These are phyloP conservation scores for Caenorhabditis panamensis DNA, from an alignment of 2,888 invertebrate genomes.

Conservation along the genomic window DNA sequence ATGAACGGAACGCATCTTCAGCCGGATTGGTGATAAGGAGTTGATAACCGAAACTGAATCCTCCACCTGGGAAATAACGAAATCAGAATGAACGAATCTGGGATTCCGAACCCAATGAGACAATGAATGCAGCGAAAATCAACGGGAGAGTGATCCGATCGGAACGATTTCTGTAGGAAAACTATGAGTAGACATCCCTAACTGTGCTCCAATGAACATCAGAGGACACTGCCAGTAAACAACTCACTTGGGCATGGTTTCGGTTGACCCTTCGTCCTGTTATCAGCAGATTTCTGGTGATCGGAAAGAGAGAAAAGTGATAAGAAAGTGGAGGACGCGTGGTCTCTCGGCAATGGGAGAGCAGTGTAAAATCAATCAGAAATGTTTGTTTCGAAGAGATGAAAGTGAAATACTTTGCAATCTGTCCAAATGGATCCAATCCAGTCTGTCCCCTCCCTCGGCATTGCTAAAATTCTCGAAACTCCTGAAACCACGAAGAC, in stretches of 20 bases:
- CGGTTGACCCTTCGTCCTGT: not conserved
- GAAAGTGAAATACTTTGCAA: not conserved
- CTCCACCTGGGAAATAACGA: slow-evolving; percentile 44
- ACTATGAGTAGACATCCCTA: too few species aligned
- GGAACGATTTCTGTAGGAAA: slow-evolving; percentile 2
- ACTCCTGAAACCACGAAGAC: not conserved
- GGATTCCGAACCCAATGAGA: slow-evolving; percentile 11
- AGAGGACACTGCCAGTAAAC: too few species aligned
- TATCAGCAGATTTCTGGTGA: not conserved
- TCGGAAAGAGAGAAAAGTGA: not conserved
- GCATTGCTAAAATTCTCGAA: not conserved
- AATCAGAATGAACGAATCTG: not conserved
- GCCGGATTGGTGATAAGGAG: slow-evolving; percentile 74
- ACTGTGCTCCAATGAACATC: too few species aligned
- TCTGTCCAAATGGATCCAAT: too few species aligned
- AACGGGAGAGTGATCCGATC: slow-evolving; percentile 3
- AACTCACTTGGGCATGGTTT: slow-evolving; percentile 23
- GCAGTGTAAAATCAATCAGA: slow-evolving; percentile 1
- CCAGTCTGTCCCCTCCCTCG: too few species aligned
- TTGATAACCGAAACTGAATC: slow-evolving; percentile 73
- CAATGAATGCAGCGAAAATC: slow-evolving; percentile 7
- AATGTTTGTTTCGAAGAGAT: not conserved
- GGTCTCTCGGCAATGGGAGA: not conserved
- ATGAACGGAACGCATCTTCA: slow-evolving; percentile 67
- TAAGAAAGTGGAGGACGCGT: not conserved